Conservation (phyloP, 2,888 invertebrate genomes). For the Mythimna impura region DNA sequence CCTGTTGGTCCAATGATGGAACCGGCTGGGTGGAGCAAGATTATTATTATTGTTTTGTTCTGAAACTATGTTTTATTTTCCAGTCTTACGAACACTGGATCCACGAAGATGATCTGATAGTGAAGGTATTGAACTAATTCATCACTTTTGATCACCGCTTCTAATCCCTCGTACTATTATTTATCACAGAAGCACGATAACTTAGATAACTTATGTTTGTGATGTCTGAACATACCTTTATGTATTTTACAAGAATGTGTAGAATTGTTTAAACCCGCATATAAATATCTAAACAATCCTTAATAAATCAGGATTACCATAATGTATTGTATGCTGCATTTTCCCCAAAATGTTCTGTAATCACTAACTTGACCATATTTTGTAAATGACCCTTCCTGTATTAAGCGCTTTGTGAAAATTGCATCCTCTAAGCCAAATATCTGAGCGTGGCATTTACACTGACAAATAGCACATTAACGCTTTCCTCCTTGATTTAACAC, state of each 20-base stretch:
- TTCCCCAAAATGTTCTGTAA: conserved; percentile 36
- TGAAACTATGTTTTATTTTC: conserved; percentile 72
- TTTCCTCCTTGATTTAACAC: conserved; percentile 67
- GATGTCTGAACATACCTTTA: conserved; percentile 35
- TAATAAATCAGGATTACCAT: conserved; percentile 40
- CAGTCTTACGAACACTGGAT: conserved; percentile 75
- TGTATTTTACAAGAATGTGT: conserved; percentile 26
- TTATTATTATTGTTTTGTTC: conserved; percentile 20
- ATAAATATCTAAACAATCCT: conserved; percentile 31
- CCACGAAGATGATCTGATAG: conserved; percentile 83
- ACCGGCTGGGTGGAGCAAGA: too few species aligned
- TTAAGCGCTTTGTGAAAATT: conserved; percentile 51
- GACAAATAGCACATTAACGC: conserved; percentile 67
- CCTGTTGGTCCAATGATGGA: too few species aligned
- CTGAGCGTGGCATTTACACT: conserved; percentile 56
- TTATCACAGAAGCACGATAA: conserved; percentile 46
- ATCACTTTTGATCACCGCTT: conserved; percentile 68
- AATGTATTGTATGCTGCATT: conserved; percentile 35
- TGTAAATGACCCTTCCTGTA: conserved; percentile 37
- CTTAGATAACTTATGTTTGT: conserved; percentile 44
- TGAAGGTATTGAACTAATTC: conserved; percentile 78
- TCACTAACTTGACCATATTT: conserved; percentile 33
- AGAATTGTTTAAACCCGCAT: conserved; percentile 26
- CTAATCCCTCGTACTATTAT: conserved; percentile 14
- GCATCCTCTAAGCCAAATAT: conserved; percentile 51